Evolutionary conservation across 2,797 vertebrate genomes (phyloP).

Genomic region (Channallabes apus): DNA sequence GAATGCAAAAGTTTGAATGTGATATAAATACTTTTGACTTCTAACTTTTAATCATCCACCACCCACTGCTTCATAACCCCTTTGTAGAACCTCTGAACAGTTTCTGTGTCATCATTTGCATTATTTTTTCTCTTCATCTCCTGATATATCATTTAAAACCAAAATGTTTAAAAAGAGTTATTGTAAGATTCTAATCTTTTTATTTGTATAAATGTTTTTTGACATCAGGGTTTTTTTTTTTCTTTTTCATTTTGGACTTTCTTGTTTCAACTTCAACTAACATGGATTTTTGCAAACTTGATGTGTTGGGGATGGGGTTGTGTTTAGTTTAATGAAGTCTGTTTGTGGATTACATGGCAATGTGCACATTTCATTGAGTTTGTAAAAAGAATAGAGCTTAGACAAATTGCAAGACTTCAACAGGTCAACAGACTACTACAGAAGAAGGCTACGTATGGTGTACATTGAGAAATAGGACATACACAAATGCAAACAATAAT

Average conservation of each 20-base stretch:
- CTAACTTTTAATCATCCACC: constrained; percentile 12
- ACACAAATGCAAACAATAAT: not conserved
- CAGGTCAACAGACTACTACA: not conserved
- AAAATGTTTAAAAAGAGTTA: not conserved
- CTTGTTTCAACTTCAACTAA: not conserved
- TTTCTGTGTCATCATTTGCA: constrained; percentile 13
- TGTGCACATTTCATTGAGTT: too few species aligned
- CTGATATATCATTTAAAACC: not conserved
- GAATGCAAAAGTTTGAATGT: constrained; percentile 13
- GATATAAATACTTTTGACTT: constrained; percentile 1
- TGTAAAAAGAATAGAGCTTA: not conserved
- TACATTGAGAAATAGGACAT: not conserved
- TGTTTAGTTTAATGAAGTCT: not conserved
- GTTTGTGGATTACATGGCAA: not conserved
- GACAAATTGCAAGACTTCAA: not conserved
- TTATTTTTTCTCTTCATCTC: not conserved
- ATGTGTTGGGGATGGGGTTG: not conserved
- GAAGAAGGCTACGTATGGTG: not conserved
- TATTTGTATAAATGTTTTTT: too few species aligned
- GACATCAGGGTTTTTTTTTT: too few species aligned
- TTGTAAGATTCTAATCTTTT: not conserved
- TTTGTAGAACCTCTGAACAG: not conserved
- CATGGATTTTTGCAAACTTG: not conserved
- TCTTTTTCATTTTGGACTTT: not conserved
- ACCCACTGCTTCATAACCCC: not conserved